Base-by-base conservation (phyloP, 2,888 invertebrate species). In the Calameuta idolon region DNA sequence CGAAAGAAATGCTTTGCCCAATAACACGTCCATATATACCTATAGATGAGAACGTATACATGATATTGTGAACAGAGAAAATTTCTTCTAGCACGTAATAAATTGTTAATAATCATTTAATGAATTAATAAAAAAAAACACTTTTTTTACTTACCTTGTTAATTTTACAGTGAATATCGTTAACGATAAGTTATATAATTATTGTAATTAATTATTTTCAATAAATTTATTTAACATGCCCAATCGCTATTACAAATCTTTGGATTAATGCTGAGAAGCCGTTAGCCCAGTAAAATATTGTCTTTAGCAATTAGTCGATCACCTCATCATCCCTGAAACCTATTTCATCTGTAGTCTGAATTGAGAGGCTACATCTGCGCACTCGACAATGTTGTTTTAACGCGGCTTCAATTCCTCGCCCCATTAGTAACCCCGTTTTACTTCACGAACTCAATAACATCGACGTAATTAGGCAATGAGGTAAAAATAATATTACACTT, bases 371-470 rank as follows among this genome's bases (percentile, higher is more conserved):
- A 37, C 71, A 34, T 73, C 73, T 73, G 34, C 75, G 34, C 75
- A 69, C 74, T 77, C 35, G 77, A 35, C 35, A 34, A 34, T 80
- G 81, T 81, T 81, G 79, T 80, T 79, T 80, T 75, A 81, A 80
- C 77, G 73, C 77, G 74, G 76, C 76, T 77, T 81, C 77, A 69
- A 77, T 76, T 77, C 33, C 74, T 31, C 68, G 40, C 73, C 35
- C 69, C 73, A 75, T 34, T 71, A 23, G 75, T 68, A 35, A 33
- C 77, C 31, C 69, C 34, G 71, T 73, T 31, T 77, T 31, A 33
- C 31, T 73, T 30, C 34, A 31, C 68, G 23, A 12, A 12, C 55
- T 68, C 35, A 33, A 74, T 77, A 40, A 33, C 75, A 73, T 12
- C 73, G 69, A 74, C 69, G 74, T 34, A 77, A 76, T 75, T 77